Evolutionary conservation across 2,888 invertebrate genomes (phyloP), one percentile per base, ranked within the genome.

Genomic region (Acheta domesticus): DNA sequence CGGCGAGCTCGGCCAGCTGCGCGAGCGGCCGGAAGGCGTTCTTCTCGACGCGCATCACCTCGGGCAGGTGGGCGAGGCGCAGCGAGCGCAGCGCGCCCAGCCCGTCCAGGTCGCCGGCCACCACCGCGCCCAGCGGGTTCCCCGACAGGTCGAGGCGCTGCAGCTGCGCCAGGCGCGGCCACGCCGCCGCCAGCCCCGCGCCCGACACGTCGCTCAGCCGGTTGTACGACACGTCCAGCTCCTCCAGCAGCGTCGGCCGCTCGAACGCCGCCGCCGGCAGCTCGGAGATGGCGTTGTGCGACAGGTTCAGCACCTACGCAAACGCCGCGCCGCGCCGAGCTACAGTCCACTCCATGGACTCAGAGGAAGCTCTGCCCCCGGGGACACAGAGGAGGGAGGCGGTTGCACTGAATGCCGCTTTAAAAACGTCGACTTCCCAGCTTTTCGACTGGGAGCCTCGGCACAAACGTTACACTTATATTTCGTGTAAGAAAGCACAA

Each of bases 101-200:
- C 20, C 92, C 92, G 79, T 91, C 91, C 83, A 96, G 93, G 85
- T 94, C 94, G 19, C 92, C 92, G 82, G 93, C 93, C 48, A 92
- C 90, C n/a, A 97, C 90, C 80, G 90, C 89, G 23, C 89, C 89
- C 77, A 97, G 92, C n/a, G 94, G 93, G 86, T 98, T 98, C 82
- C 91, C 90, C 0, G 96, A 96, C 48, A 97, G 88, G 85, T 96
- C 94, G 36, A 98, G 86, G 8, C 87, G 86, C 83, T 93, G 92
- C 2, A 98, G 88, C 83, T 92, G 91, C 81, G 91, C 90, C 49
- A 95, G 87, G 84, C 92, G 91, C 0, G 90, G 89, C 93, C 94
- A 94, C 12, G 92, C 90, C 82, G 90, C 89, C 0, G 92, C 76
- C 76, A 76, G 20, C 2, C 94, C 87, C 2, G 91, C 89, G 76